Evolutionary conservation across 2,797 vertebrate genomes (phyloP).

Genomic region (Neopelma chrysocephalum): DNA sequence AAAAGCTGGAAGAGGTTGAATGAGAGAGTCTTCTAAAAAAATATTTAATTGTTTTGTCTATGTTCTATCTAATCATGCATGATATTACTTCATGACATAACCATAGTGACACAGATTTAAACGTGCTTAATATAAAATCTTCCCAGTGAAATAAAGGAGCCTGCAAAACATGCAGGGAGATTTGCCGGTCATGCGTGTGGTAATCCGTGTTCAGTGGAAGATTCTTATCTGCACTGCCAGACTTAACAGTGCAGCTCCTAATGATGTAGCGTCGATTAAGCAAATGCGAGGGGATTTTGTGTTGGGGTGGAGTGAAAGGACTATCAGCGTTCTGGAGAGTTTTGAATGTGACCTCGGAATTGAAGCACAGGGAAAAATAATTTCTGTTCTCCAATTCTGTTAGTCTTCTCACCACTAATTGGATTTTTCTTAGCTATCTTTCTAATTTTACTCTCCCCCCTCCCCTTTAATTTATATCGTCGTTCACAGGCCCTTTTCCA

Average conservation of each 20-base stretch:
- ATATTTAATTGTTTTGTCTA: constrained; percentile 42
- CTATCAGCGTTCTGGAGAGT: neutral
- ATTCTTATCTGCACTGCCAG: constrained; percentile 43
- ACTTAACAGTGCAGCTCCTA: constrained; percentile 35
- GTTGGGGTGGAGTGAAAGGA: neutral
- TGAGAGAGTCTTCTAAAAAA: neutral
- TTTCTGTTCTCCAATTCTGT: constrained; percentile 44
- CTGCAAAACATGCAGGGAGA: constrained; percentile 41
- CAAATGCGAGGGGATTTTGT: constrained; percentile 14
- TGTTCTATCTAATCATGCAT: constrained; percentile 44
- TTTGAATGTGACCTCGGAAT: constrained; percentile 20
- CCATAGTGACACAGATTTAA: constrained; percentile 67
- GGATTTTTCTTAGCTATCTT: constrained; percentile 41
- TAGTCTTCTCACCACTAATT: constrained; percentile 9
- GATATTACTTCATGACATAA: constrained; percentile 49
- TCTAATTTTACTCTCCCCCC: constrained; percentile 4
- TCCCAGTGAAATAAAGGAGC: constrained; percentile 16
- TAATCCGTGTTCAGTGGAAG: constrained; percentile 49
- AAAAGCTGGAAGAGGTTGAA: constrained; percentile 34
- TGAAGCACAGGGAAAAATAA: neutral
- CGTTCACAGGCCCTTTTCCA: constrained; percentile 12
- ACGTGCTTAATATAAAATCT: constrained; percentile 29
- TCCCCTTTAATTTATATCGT: neutral
- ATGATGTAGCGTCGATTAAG: constrained; percentile 22
- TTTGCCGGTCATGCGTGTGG: constrained; percentile 41